A percentile compares a stretch with the other conserved stretches of the same genome.
phyloP scores from a whole-genome alignment of 2,888 invertebrate species.

The Stenurella melanura region DNA sequence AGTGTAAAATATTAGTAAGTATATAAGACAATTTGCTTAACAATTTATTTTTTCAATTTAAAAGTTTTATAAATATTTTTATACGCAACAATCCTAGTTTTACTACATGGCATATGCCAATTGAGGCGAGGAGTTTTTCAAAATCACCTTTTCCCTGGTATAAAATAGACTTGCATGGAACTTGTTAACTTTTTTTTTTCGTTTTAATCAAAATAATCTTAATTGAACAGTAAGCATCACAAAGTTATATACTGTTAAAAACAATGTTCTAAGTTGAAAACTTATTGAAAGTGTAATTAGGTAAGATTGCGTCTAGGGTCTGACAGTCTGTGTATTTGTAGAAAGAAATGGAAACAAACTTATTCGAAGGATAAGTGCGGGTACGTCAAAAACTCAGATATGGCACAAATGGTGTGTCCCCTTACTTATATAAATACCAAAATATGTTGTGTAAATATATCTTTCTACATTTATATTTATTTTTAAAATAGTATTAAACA shows the following conservation, averaged over 20 bases:
- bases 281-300: constrained; percentile 4
- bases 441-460: constrained; percentile 61
- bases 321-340: constrained; percentile 69
- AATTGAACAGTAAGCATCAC: not conserved
- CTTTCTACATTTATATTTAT: constrained; percentile 58
- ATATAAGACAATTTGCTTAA: no score
- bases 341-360: constrained; percentile 68
- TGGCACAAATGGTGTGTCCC: constrained; percentile 40
- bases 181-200: no score
- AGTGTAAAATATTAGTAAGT: no score
- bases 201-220: not conserved
- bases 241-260: not conserved
- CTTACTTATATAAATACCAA: constrained; percentile 59
- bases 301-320: constrained; percentile 44
- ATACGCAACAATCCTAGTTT: no score
- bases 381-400: constrained; percentile 43
- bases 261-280: not conserved
- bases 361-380: constrained; percentile 40
- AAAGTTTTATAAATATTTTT: no score
- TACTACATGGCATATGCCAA: no score
- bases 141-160: no score
- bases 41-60: no score
- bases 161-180: no score
- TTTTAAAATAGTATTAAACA: constrained; percentile 56
- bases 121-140: no score